phyloP scores from a whole-genome alignment of 2,797 vertebrate genomes.

The Labeo calbasu region DNA sequence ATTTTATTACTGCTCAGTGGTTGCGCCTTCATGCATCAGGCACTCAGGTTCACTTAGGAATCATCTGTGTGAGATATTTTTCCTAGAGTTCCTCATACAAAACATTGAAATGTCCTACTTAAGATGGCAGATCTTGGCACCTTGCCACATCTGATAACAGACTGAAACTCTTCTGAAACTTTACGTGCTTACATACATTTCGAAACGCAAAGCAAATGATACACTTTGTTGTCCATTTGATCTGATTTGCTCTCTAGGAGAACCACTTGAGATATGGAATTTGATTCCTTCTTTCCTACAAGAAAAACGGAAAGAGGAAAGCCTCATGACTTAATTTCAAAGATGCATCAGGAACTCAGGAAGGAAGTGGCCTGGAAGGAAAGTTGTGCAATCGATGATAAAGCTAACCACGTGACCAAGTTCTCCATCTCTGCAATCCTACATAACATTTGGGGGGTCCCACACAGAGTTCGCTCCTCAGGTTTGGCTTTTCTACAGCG shows the following conservation, averaged over 20 bases:
- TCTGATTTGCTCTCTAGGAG: neutral
- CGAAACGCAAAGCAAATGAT: neutral
- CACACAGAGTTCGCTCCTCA: neutral
- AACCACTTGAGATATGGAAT: neutral
- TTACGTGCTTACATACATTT: neutral
- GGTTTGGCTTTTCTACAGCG: neutral
- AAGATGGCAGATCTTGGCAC: too few relatives aligned
- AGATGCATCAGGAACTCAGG: neutral
- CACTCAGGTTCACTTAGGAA: neutral
- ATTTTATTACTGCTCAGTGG: neutral
- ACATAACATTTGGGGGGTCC: neutral
- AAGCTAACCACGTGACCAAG: neutral
- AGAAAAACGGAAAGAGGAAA: neutral
- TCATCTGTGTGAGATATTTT: neutral
- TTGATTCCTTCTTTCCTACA: neutral
- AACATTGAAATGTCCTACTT: neutral
- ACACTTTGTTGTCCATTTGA: neutral
- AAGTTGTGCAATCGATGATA: neutral
- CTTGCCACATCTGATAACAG: neutral
- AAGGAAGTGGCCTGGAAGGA: neutral
- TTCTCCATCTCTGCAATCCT: conserved; percentile 1
- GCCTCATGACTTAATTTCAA: neutral
- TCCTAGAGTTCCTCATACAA: neutral
- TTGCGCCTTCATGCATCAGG: neutral
- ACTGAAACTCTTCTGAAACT: neutral